Evolutionary conservation across 2,888 invertebrate species (phyloP).

Genomic region (Enoplolaimus lenunculus): DNA sequence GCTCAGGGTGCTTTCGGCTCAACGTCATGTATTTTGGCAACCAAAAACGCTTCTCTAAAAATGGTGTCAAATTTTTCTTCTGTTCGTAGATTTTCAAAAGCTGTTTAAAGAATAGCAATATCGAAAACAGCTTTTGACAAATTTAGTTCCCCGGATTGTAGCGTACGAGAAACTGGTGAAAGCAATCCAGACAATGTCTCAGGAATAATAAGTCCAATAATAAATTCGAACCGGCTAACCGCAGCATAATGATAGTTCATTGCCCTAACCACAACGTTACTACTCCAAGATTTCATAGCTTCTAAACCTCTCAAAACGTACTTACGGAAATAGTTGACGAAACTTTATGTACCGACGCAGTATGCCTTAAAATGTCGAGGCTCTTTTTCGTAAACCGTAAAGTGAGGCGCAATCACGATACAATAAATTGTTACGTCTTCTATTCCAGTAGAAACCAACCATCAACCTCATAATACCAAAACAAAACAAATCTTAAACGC

Average conservation of each 20-base stretch:
- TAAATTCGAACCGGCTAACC: neutral
- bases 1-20: neutral
- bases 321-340: neutral
- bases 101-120: neutral
- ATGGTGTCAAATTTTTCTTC: neutral
- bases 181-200: neutral
- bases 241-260: neutral
- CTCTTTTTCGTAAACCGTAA: no score
- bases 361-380: no score
- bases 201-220: neutral
- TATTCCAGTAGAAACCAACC: no score
- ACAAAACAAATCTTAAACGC: no score
- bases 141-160: neutral
- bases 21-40: neutral
- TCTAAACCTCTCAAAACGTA: neutral
- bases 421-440: no score
- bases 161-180: neutral
- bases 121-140: neutral
- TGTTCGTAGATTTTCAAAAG: neutral
- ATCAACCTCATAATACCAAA: no score
- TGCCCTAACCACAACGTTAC: neutral
- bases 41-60: neutral
- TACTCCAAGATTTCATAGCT: neutral
- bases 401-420: no score
- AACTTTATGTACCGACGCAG: no score